A percentile compares a stretch with the other conserved stretches of the same genome.
These are phyloP conservation scores for Drosophila baimaii DNA, from an alignment of 1,140 invertebrate genomes.

Conservation along the genomic window DNA sequence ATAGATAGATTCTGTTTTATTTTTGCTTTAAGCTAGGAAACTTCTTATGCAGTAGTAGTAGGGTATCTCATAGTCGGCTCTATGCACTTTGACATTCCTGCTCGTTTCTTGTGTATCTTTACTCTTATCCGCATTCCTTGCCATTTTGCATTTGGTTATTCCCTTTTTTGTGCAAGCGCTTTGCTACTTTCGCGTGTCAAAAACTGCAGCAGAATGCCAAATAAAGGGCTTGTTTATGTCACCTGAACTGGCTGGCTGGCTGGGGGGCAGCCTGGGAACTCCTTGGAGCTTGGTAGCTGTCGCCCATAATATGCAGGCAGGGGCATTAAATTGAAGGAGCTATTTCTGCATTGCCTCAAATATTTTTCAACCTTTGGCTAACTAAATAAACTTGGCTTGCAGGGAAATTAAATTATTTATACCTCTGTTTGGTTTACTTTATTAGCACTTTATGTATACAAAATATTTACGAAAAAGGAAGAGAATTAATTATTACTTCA, in stretches of 20 bases:
- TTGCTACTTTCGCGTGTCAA: constrained; percentile 65
- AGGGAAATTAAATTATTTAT: neutral
- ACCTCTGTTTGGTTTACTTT: too few relatives aligned
- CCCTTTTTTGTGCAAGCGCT: constrained; percentile 47
- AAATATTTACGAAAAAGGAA: neutral
- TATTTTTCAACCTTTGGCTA: constrained; percentile 27
- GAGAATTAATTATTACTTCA: neutral
- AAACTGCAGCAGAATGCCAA: constrained; percentile 75
- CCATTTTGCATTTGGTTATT: constrained; percentile 24
- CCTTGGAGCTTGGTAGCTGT: constrained; percentile 29
- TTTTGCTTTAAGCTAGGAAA: neutral
- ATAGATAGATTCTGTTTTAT: neutral
- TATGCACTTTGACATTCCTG: neutral
- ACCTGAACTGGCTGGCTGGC: constrained; percentile 44
- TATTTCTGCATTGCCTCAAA: constrained; percentile 23
- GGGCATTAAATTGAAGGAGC: constrained; percentile 50
- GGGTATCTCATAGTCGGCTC: constrained; percentile 11
- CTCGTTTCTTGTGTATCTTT: constrained; percentile 23
- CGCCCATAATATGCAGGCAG: constrained; percentile 62
- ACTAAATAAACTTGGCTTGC: neutral
- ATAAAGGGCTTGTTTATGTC: constrained; percentile 81
- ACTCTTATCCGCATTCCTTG: constrained; percentile 51
- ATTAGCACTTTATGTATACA: too few relatives aligned
- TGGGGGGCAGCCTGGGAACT: constrained; percentile 6
- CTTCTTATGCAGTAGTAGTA: neutral